Base-by-base conservation (phyloP, 2,113 vertebrate species). In the Anoplopoma fimbria region DNA sequence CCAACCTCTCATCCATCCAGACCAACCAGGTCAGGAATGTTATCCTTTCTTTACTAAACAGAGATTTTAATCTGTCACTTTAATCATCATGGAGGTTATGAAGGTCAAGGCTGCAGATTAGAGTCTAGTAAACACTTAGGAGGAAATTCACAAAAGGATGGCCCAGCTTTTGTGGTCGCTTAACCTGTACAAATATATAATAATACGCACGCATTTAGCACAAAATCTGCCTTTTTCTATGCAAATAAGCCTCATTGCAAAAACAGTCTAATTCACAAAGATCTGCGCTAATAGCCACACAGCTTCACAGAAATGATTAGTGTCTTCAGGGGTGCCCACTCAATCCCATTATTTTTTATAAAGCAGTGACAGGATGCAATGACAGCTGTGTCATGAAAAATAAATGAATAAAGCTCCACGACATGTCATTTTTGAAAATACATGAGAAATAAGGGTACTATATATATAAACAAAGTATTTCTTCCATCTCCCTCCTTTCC, bases 1-100 rank as follows among this genome's bases (percentile, higher is more conserved):
- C 97, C 92, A 99, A 98, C 91, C 91, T 97, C 53, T 92, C 91
- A 7, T 92, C 96, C 81, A 97, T 98, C 91, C 94, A 93, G 51
- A 13, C 93, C 78, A 86, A 58, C 82, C 98, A 99, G 97, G 98
- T 99, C 85, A 91, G 92, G 0, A 25, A 45, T 6, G 2, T 42
- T 19, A 70, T 73, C 68, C 74, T 63, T 64, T 81, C 36, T 84
- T 78, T 58, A 67, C 73, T 4, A 49, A 75, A 67, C 77, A 77
- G 3, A 69, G 40, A 62, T 65, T 42, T n/a, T 14, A 68, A 12
- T 47, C 53, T 53, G 53, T 64, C 4, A 2, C 19, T 45, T 34
- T n/a, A 81, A 58, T 63, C 31, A 7, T 6, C 31, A 8, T 31
- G 2, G 36, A 75, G 45, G 21, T 76, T 15, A 27, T 55, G 47